phyloP scores from a whole-genome alignment of 2,113 vertebrate genomes.

The Arizona elegans region DNA sequence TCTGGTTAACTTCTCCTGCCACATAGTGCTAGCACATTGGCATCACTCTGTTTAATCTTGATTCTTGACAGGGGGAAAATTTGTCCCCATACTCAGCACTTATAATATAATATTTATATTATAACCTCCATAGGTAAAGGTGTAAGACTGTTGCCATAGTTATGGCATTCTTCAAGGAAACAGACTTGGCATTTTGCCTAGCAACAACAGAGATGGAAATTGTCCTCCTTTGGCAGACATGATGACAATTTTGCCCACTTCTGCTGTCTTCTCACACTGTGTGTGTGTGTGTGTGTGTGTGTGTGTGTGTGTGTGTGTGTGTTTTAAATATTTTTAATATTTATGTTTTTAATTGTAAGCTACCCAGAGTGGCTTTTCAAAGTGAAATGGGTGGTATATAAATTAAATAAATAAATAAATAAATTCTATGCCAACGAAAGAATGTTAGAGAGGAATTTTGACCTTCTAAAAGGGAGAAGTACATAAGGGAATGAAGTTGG shows the following conservation, averaged over 20 bases:
- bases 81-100: neutral
- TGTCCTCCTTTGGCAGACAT: neutral
- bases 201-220: neutral
- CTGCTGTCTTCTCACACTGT: neutral
- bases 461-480: neutral
- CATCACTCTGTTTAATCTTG: neutral
- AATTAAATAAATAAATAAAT: neutral
- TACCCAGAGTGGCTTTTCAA: neutral
- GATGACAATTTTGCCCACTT: neutral
- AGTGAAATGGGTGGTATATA: neutral
- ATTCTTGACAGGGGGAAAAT: neutral
- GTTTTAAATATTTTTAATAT: neutral
- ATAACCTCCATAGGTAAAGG: neutral
- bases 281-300: neutral
- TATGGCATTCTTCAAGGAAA: neutral
- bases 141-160: neutral
- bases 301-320: neutral
- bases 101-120: neutral
- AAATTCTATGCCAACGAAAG: neutral
- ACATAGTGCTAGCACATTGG: neutral
- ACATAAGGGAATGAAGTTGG: neutral
- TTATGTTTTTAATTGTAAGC: neutral
- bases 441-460: neutral
- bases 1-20: neutral
- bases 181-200: neutral